Evolutionary conservation across 2,888 invertebrate genomes (phyloP).

Genomic region (Linyphia triangularis): DNA sequence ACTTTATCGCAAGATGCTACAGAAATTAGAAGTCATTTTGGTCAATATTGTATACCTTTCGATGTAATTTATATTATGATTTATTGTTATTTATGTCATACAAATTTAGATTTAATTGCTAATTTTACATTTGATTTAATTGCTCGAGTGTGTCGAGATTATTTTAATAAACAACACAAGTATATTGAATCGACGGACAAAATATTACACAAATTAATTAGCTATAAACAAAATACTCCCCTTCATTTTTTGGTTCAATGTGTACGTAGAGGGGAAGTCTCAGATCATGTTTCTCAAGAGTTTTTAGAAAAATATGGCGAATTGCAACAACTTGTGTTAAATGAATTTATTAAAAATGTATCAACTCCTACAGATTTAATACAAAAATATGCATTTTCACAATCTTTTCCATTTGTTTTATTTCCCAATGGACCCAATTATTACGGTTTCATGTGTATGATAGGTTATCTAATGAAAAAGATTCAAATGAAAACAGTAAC

Average conservation of each 20-base stretch:
- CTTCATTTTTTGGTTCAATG: background rate
- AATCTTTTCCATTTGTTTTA: conserved; percentile 27
- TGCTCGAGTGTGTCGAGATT: conserved; percentile 17
- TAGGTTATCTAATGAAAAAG: background rate
- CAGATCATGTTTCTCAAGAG: background rate
- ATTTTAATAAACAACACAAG: conserved; percentile 15
- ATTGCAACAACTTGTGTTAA: background rate
- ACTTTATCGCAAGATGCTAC: conserved; percentile 11
- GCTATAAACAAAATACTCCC: conserved; percentile 25
- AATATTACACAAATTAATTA: background rate
- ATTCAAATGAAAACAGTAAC: background rate
- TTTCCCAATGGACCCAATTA: conserved; percentile 31
- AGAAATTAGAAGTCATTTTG: conserved; percentile 14
- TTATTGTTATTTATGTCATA: conserved; percentile 14
- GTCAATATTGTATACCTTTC: conserved; percentile 24
- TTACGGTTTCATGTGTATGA: conserved; percentile 14
- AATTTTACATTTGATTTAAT: conserved; percentile 38
- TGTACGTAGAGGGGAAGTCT: background rate
- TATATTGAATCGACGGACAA: background rate
- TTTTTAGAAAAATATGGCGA: conserved; percentile 26
- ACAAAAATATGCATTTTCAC: conserved; percentile 28
- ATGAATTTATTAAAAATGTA: background rate
- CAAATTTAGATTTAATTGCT: background rate
- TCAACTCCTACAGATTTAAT: conserved; percentile 1
- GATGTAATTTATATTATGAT: conserved; percentile 49